A percentile compares a stretch with the other conserved stretches of the same genome.
These are phyloP conservation scores for Dermolepida albohirtum DNA, from an alignment of 2,888 invertebrate species.

Conservation along the genomic window DNA sequence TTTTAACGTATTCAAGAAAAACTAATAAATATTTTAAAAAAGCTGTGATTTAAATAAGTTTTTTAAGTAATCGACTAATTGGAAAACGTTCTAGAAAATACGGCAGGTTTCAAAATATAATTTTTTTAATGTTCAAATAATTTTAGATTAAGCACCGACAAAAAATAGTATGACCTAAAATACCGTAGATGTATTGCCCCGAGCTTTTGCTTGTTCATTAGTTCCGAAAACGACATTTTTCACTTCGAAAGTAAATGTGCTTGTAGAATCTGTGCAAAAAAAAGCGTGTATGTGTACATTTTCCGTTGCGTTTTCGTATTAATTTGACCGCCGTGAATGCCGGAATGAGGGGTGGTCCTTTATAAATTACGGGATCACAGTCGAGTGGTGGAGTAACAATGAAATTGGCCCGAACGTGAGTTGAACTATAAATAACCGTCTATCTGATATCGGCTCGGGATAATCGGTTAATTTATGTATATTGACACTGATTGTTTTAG, in stretches of 20 bases:
- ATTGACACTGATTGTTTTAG: constrained; percentile 17
- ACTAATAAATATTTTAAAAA: too few relatives aligned
- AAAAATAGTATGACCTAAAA: too few relatives aligned
- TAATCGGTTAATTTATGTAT: constrained; percentile 27
- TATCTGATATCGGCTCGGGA: constrained; percentile 5
- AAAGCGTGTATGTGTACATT: constrained; percentile 7
- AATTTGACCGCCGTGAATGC: constrained; percentile 12
- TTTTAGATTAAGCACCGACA: too few relatives aligned
- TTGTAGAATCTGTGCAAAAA: neutral
- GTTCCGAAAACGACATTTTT: constrained; percentile 1
- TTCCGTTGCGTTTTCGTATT: constrained; percentile 6
- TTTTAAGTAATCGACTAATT: too few relatives aligned
- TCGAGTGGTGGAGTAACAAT: constrained; percentile 27
- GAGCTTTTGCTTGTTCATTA: constrained; percentile 1
- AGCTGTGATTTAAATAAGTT: too few relatives aligned
- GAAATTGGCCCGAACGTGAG: constrained; percentile 20
- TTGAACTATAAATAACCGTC: constrained; percentile 25
- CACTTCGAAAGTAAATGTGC: neutral
- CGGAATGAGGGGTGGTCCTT: constrained; percentile 10
- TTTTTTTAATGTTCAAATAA: too few relatives aligned
- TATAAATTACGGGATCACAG: constrained; percentile 26
- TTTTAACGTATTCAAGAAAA: too few relatives aligned
- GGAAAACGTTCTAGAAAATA: too few relatives aligned
- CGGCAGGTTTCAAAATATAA: too few relatives aligned
- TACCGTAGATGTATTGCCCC: too few relatives aligned